These are phyloP conservation scores for Carabus problematicus DNA, from an alignment of 2,888 invertebrate species.

Conservation along the genomic window DNA sequence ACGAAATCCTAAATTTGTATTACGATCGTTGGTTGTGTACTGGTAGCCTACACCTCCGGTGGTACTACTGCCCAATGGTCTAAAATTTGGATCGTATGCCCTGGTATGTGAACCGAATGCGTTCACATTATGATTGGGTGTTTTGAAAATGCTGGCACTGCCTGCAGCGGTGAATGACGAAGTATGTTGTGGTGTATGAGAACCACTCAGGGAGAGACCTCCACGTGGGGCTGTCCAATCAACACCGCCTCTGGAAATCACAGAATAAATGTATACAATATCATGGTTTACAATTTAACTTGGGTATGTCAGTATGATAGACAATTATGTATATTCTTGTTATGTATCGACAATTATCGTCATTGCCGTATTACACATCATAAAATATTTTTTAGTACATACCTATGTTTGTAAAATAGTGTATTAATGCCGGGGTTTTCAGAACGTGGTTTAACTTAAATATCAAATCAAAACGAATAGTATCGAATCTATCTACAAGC, in stretches of 20 bases:
- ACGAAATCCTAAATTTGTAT: not conserved
- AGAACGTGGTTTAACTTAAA: too few species aligned
- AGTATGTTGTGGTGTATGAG: not conserved
- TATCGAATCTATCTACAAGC: too few species aligned
- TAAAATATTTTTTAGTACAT: too few species aligned
- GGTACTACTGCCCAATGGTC: not conserved
- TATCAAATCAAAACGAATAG: too few species aligned
- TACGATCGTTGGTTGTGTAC: not conserved
- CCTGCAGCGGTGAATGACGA: not conserved
- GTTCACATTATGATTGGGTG: not conserved
- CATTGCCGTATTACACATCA: too few species aligned
- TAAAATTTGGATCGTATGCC: not conserved
- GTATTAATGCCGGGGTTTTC: too few species aligned
- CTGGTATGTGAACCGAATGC: slow-evolving; percentile 2
- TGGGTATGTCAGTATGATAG: too few species aligned
- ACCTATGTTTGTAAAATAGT: too few species aligned
- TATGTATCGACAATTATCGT: too few species aligned
- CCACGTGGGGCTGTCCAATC: slow-evolving; percentile 4
- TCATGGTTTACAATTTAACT: too few species aligned
- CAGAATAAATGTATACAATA: too few species aligned
- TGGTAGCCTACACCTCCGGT: not conserved
- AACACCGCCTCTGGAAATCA: not conserved
- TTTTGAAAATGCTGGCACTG: not conserved
- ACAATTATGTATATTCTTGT: too few species aligned
- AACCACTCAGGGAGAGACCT: not conserved